Evolutionary conservation across 2,888 invertebrate genomes (phyloP), one percentile per base, ranked within the genome.

Genomic region (Cantharis nigra): DNA sequence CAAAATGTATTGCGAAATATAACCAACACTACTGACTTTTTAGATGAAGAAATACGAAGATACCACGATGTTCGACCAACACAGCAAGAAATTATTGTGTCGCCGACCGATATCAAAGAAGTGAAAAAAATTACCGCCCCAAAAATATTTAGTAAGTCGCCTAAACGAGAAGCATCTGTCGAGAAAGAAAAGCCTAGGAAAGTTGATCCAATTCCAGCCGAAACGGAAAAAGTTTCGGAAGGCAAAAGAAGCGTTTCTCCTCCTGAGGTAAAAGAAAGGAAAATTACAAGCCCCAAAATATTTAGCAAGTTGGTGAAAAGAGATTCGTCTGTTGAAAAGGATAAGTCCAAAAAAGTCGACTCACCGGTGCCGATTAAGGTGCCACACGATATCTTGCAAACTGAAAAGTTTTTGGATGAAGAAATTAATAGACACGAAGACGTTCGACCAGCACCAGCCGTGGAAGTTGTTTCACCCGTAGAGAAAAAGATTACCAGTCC

Each of bases 371-470:
- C 65, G 13, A 49, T 4, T 7, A n/a, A n/a, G 1, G 49, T 49
- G 11, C 65, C 65, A 13, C 11, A 28, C 3, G 14, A 28, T 30
- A 69, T 69, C 13, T 16, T 16, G 11, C 79, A 79, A 72, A 79
- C 82, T 10, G 71, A 74, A 13, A 75, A 80, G 18, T 82, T 83
- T 78, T 69, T 83, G 26, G 78, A 78, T 23, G 78, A 71, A 30
- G 81, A 82, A 81, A 71, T 81, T 28, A 75, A 81, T 63, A 70
- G 76, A 1, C 80, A 80, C 33, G 76, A 82, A 67, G 81, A 82
- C 72, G 79, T 82, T 16, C 70, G 76, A 71, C 64, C 73, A 14
- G 33, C 28, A 13, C 13, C 30, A 62, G 65, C 30, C 1, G 14
- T 2, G 18, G 71, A 67, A 23, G 23, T 71, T 63, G 5, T 33